Evolutionary conservation across 2,797 vertebrate genomes (phyloP).

Genomic region (Oreochromis grahami): DNA sequence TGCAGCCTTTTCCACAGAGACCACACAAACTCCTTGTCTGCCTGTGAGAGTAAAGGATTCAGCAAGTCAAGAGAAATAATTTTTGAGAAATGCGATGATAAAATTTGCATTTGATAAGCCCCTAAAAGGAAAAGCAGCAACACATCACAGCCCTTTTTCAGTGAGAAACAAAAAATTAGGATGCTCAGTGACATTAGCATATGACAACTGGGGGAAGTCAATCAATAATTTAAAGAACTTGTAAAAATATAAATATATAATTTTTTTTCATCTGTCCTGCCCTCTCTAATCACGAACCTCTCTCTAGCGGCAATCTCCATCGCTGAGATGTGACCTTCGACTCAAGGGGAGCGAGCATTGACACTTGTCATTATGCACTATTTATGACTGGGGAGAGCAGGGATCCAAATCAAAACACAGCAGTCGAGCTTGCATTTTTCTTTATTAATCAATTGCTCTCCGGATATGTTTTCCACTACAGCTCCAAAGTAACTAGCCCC

Average conservation of each 20-base stretch:
- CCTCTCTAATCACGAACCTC: slow-evolving; percentile 60
- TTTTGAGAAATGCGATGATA: slow-evolving; percentile 4
- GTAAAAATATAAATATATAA: slow-evolving; percentile 45
- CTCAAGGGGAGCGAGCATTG: slow-evolving; percentile 72
- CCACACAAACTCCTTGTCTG: slow-evolving; percentile 97
- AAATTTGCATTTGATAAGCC: not conserved
- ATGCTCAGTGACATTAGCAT: slow-evolving; percentile 66
- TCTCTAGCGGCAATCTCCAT: slow-evolving; percentile 47
- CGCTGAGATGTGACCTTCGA: slow-evolving; percentile 72
- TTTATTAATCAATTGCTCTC: slow-evolving; percentile 68
- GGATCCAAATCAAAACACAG: slow-evolving; percentile 69
- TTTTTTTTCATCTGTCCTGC: slow-evolving; percentile 59
- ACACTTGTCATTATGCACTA: slow-evolving; percentile 78
- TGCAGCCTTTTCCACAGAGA: slow-evolving; percentile 93
- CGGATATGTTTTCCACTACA: slow-evolving; percentile 62
- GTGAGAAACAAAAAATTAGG: slow-evolving; percentile 48
- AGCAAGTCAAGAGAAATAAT: slow-evolving; percentile 21
- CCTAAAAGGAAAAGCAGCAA: slow-evolving; percentile 20
- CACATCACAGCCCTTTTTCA: slow-evolving; percentile 20
- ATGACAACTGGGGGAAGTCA: slow-evolving; percentile 40
- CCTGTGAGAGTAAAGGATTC: slow-evolving; percentile 71
- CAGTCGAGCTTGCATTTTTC: slow-evolving; percentile 53
- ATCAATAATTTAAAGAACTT: slow-evolving; percentile 75
- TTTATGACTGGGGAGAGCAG: slow-evolving; percentile 70
- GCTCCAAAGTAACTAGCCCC: slow-evolving; percentile 68